Evolutionary conservation across 1,140 invertebrate genomes (phyloP).

Genomic region (Ceratina calcarata): DNA sequence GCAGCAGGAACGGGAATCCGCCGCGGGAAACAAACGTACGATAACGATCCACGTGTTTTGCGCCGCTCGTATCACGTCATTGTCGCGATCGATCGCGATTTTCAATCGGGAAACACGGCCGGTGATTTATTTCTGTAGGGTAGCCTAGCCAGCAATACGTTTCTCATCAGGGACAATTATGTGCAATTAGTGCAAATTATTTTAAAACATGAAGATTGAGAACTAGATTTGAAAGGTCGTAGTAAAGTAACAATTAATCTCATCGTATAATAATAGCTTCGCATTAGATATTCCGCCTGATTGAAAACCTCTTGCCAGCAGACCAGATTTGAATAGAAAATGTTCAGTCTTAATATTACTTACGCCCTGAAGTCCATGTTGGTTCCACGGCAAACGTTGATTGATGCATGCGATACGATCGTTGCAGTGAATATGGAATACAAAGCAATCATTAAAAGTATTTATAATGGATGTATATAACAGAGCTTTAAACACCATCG

Average conservation of each 20-base stretch:
- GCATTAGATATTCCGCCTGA: too few species aligned
- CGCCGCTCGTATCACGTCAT: constrained; percentile 42
- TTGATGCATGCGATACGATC: not conserved
- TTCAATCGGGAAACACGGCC: constrained; percentile 12
- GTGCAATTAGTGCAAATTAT: too few species aligned
- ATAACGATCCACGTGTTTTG: constrained; percentile 41
- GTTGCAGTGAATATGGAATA: constrained; percentile 14
- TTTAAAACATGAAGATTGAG: too few species aligned
- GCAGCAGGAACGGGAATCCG: constrained; percentile 37
- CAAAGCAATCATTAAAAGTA: not conserved
- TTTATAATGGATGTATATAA: not conserved
- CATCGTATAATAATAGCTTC: too few species aligned
- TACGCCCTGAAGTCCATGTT: constrained; percentile 34
- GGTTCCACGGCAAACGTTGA: not conserved
- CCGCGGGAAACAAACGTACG: constrained; percentile 43
- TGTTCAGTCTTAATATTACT: constrained; percentile 15
- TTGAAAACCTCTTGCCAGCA: too few species aligned
- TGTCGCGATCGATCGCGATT: constrained; percentile 39
- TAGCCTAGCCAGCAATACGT: not conserved
- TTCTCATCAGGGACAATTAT: too few species aligned
- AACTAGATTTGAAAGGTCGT: too few species aligned
- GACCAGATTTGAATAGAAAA: too few species aligned
- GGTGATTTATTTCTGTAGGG: constrained; percentile 19
- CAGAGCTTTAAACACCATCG: not conserved
- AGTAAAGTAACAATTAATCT: too few species aligned